Evolutionary conservation across 2,888 invertebrate species (phyloP).

Genomic region (Choreutis nemorana): DNA sequence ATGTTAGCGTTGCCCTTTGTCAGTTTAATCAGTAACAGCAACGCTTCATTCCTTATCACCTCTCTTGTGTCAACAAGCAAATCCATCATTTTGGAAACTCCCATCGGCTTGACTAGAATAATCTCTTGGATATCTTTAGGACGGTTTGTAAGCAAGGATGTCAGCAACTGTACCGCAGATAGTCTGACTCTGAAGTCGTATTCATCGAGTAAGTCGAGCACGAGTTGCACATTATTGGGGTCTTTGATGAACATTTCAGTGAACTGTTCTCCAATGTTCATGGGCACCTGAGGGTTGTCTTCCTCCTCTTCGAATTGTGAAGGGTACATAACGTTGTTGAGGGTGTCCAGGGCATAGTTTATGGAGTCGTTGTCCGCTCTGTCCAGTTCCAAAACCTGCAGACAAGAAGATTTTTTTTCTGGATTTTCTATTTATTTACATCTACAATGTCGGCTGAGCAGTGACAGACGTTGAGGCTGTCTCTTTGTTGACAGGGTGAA

Average conservation of each 20-base stretch:
- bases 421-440: no score
- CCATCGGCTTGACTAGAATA: slow-evolving; percentile 91
- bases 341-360: slow-evolving; percentile 89
- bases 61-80: slow-evolving; percentile 92
- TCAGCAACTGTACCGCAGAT: slow-evolving; percentile 88
- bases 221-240: slow-evolving; percentile 80
- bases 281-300: slow-evolving; percentile 68
- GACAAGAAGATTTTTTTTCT: no score
- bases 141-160: slow-evolving; percentile 85
- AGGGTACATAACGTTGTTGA: slow-evolving; percentile 88
- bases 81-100: slow-evolving; percentile 97
- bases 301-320: slow-evolving; percentile 85
- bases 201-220: slow-evolving; percentile 89
- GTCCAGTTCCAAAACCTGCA: slow-evolving; percentile 85
- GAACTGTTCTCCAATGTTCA: slow-evolving; percentile 90
- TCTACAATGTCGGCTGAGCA: no score
- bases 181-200: slow-evolving; percentile 94
- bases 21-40: slow-evolving; percentile 89
- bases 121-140: slow-evolving; percentile 89
- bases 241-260: slow-evolving; percentile 97
- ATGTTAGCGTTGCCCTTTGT: slow-evolving; percentile 95
- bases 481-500: no score
- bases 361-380: slow-evolving; percentile 90
- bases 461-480: no score
- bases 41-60: slow-evolving; percentile 93